Conservation (phyloP, 2,797 vertebrate genomes). For the Tiaroga cobitis region DNA sequence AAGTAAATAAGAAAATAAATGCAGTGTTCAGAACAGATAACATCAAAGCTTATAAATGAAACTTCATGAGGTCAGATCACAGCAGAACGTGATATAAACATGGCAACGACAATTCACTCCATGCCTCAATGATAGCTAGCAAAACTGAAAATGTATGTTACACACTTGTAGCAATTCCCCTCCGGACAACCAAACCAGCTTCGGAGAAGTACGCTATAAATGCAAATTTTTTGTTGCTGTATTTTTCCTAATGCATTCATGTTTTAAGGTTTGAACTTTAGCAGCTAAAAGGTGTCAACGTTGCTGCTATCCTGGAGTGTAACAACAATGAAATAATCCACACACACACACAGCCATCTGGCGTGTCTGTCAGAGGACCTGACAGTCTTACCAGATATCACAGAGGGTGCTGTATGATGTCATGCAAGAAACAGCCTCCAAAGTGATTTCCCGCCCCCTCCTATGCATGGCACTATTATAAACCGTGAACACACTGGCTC, state of each 20-base stretch:
- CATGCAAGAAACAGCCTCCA: slow-evolving; percentile 61
- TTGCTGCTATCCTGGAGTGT: slow-evolving; percentile 61
- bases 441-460: slow-evolving; percentile 58
- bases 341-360: slow-evolving; percentile 59
- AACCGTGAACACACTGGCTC: slow-evolving; percentile 36
- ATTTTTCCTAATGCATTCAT: slow-evolving; percentile 51
- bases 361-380: slow-evolving; percentile 64
- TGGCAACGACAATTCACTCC: slow-evolving; percentile 8
- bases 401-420: slow-evolving; percentile 64
- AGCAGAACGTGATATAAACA: slow-evolving; percentile 8
- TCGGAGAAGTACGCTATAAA: neutral
- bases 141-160: neutral
- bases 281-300: slow-evolving; percentile 63
- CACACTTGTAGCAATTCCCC: neutral
- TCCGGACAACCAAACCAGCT: neutral
- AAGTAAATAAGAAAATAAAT: neutral
- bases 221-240: slow-evolving; percentile 43
- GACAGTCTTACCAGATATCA: slow-evolving; percentile 65
- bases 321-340: slow-evolving; percentile 64
- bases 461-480: slow-evolving; percentile 40
- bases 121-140: neutral
- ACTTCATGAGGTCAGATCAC: slow-evolving; percentile 29
- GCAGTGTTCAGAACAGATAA: neutral
- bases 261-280: slow-evolving; percentile 56
- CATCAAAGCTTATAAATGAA: slow-evolving; percentile 26